phyloP scores from a whole-genome alignment of 1,140 invertebrate genomes.

The Onthophagus taurus region DNA sequence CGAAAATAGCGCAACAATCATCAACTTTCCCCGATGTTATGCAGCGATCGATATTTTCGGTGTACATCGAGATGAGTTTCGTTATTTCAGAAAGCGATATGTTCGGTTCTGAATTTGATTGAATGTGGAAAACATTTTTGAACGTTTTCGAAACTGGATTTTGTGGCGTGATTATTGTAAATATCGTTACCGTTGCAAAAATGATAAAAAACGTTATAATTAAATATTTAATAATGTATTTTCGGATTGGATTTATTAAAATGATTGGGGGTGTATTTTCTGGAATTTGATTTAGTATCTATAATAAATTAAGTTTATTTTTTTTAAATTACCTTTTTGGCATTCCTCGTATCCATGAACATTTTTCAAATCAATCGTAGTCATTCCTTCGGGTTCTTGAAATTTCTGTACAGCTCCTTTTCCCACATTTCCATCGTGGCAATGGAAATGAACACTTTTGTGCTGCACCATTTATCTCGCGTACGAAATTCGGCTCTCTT shows the following conservation, averaged over 20 bases:
- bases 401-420: slow-evolving; percentile 15
- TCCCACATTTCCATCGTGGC: neutral
- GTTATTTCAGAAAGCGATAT: neutral
- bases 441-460: slow-evolving; percentile 4
- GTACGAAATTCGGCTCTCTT: neutral
- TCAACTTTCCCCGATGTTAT: slow-evolving; percentile 19
- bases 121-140: neutral
- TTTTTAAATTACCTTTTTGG: too few species aligned
- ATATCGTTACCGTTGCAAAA: too few species aligned
- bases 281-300: too few species aligned
- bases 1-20: slow-evolving; percentile 21
- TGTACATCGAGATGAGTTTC: too few species aligned
- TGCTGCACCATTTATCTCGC: slow-evolving; percentile 6
- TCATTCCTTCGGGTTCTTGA: slow-evolving; percentile 33
- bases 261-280: too few species aligned
- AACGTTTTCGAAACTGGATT: too few species aligned
- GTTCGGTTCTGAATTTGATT: neutral
- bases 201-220: too few species aligned
- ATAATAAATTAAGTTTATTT: too few species aligned
- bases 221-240: too few species aligned
- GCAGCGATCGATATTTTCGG: slow-evolving; percentile 9
- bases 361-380: slow-evolving; percentile 25
- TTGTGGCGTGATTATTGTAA: too few species aligned
- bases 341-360: too few species aligned
- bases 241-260: too few species aligned